Percentiles rank a stretch among this genome's conserved stretches.
phyloP scores from a whole-genome alignment of 2,888 invertebrate species.

The Barypeithes pellucidus region DNA sequence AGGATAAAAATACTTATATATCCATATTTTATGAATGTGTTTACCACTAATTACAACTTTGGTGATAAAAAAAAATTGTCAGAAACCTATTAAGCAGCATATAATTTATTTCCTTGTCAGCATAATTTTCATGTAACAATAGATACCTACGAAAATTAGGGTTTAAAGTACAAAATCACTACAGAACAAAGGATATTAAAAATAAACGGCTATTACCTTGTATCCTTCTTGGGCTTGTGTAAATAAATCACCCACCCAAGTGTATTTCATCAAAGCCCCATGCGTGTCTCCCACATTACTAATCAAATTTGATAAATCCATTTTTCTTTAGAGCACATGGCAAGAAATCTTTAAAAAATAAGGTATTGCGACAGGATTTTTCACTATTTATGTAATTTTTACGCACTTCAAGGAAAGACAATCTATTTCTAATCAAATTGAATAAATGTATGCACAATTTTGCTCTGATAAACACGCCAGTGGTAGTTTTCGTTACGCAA shows the following conservation, averaged over 20 bases:
- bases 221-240: slow-evolving; percentile 61
- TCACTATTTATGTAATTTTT: not conserved
- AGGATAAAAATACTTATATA: too few relatives aligned
- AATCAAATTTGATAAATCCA: slow-evolving; percentile 69
- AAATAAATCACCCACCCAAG: slow-evolving; percentile 62
- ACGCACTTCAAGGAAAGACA: not conserved
- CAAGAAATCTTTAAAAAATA: not conserved
- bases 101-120: not conserved
- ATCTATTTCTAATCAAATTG: not conserved
- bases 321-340: slow-evolving; percentile 56
- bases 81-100: not conserved
- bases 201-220: slow-evolving; percentile 59
- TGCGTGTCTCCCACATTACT: slow-evolving; percentile 65
- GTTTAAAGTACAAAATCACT: slow-evolving; percentile 9
- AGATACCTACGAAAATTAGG: slow-evolving; percentile 4
- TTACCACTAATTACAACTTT: too few relatives aligned
- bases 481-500: slow-evolving; percentile 16
- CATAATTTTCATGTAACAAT: not conserved
- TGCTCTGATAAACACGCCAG: slow-evolving; percentile 5
- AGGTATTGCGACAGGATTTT: not conserved
- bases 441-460: not conserved
- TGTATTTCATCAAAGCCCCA: slow-evolving; percentile 63
- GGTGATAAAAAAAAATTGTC: not conserved
- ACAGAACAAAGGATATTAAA: slow-evolving; percentile 13
- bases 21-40: too few relatives aligned